These are phyloP conservation scores for Battus philenor DNA, from an alignment of 1,140 invertebrate species.

Conservation along the genomic window DNA sequence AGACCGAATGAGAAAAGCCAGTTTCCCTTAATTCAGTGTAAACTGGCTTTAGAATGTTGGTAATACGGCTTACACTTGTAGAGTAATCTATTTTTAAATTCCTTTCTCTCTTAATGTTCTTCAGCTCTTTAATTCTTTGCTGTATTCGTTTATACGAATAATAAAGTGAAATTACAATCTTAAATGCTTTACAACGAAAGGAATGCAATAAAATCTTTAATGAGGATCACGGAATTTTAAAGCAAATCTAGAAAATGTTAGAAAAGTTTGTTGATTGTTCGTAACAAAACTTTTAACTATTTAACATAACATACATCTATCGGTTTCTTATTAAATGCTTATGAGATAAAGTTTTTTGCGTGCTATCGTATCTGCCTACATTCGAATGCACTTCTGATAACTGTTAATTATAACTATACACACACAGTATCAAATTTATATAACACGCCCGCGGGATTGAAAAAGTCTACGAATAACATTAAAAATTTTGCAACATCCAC, in stretches of 20 bases:
- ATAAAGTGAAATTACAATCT: constrained; percentile 1
- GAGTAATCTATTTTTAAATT: constrained; percentile 45
- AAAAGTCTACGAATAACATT: too few relatives aligned
- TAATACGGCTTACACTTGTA: constrained; percentile 55
- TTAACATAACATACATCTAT: too few relatives aligned
- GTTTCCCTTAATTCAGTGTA: constrained; percentile 69
- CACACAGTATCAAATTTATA: too few relatives aligned
- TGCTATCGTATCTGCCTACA: too few relatives aligned
- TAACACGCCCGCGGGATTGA: too few relatives aligned
- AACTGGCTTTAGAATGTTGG: constrained; percentile 55
- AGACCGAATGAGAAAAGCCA: constrained; percentile 61
- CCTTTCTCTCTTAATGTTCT: constrained; percentile 11
- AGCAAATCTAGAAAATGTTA: background rate
- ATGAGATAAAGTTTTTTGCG: too few relatives aligned
- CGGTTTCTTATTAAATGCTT: too few relatives aligned
- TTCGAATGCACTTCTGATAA: too few relatives aligned
- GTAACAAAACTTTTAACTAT: too few relatives aligned
- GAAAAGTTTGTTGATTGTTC: background rate
- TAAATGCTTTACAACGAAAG: constrained; percentile 2
- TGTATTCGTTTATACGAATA: constrained; percentile 1
- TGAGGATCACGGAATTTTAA: background rate
- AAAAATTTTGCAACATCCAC: too few relatives aligned
- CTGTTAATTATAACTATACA: too few relatives aligned
- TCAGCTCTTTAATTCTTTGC: constrained; percentile 2
- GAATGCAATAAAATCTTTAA: too few relatives aligned